Evolutionary conservation across 2,888 invertebrate species (phyloP).

Genomic region (Harpalus rufipes): DNA sequence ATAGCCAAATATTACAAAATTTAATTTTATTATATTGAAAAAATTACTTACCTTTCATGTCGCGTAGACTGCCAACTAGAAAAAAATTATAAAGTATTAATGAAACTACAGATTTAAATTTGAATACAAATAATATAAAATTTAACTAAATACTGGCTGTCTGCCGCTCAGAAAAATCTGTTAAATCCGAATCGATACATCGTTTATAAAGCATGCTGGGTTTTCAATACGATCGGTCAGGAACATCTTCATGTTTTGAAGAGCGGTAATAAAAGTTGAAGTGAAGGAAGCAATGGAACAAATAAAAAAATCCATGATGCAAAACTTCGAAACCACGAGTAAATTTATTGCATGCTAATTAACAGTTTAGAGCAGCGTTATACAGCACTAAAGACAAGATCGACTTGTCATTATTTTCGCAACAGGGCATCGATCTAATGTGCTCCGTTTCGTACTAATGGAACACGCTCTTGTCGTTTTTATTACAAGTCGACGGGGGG

Average conservation of each 20-base stretch:
- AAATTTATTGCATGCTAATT: constrained; percentile 53
- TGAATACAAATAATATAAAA: too few relatives aligned
- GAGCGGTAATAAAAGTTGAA: constrained; percentile 12
- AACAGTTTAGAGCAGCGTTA: constrained; percentile 37
- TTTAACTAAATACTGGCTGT: too few relatives aligned
- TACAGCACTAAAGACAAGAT: constrained; percentile 55
- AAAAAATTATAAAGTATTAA: too few relatives aligned
- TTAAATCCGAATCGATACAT: too few relatives aligned
- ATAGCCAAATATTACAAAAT: too few relatives aligned
- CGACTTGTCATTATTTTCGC: constrained; percentile 58
- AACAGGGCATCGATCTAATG: constrained; percentile 62
- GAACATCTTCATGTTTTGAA: neutral
- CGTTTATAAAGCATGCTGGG: too few relatives aligned
- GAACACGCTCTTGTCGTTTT: constrained; percentile 59
- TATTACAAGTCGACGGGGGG: constrained; percentile 35
- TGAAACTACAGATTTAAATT: too few relatives aligned
- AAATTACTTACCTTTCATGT: too few relatives aligned
- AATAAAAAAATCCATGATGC: neutral
- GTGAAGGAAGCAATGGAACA: constrained; percentile 6
- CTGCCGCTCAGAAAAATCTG: too few relatives aligned
- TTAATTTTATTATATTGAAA: too few relatives aligned
- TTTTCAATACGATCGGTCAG: neutral
- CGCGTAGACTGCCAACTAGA: too few relatives aligned
- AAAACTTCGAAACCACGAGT: neutral
- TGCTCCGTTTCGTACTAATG: constrained; percentile 53